phyloP scores from a whole-genome alignment of 2,888 invertebrate genomes.

The Agonopterix heracliana region DNA sequence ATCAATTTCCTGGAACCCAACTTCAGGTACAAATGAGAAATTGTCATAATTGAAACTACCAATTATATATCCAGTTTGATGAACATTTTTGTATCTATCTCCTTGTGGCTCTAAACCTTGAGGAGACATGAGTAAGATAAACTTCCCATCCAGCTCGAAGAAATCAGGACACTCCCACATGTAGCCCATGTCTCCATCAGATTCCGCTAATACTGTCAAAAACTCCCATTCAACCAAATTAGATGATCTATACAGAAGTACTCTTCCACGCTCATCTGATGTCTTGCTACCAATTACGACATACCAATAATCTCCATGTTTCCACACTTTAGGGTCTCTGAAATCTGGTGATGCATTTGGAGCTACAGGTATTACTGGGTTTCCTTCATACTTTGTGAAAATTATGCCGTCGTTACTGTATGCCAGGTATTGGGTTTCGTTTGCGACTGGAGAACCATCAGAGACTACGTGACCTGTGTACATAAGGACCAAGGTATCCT shows the following conservation, averaged over 20 bases:
- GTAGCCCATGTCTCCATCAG: constrained; percentile 50
- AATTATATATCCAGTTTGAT: constrained; percentile 62
- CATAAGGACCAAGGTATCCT: constrained; percentile 48
- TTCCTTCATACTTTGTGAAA: constrained; percentile 55
- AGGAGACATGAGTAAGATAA: constrained; percentile 60
- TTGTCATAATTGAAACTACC: constrained; percentile 61
- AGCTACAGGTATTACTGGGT: constrained; percentile 51
- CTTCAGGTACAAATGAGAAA: constrained; percentile 48
- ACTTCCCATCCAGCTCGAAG: constrained; percentile 60
- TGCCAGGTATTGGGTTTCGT: constrained; percentile 59
- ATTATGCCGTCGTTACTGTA: constrained; percentile 54
- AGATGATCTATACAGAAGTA: constrained; percentile 55
- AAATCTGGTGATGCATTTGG: constrained; percentile 61
- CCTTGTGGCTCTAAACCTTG: constrained; percentile 56
- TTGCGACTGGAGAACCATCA: constrained; percentile 40
- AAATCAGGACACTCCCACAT: constrained; percentile 76
- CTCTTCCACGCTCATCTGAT: constrained; percentile 44
- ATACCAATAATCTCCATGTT: constrained; percentile 55
- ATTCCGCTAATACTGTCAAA: constrained; percentile 49
- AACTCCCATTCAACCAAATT: constrained; percentile 59
- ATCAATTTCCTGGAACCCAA: constrained; percentile 59
- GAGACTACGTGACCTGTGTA: constrained; percentile 48
- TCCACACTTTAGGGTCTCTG: constrained; percentile 70
- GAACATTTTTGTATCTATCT: constrained; percentile 55
- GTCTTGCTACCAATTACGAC: constrained; percentile 60